These are phyloP conservation scores for Thamnaconus septentrionalis DNA, from an alignment of 2,113 vertebrate species.

Conservation along the genomic window DNA sequence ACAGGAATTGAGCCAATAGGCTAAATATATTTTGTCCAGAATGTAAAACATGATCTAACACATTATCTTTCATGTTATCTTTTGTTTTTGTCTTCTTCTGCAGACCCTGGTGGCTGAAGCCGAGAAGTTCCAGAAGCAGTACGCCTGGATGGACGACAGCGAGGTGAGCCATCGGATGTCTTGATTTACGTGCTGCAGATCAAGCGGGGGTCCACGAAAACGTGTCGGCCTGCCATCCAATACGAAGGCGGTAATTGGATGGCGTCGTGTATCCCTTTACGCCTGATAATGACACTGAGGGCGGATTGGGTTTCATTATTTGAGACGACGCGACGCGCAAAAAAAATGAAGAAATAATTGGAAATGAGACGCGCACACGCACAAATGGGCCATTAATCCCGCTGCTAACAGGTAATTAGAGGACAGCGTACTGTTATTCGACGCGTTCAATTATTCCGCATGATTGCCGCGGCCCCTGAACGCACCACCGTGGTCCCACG, in stretches of 20 bases:
- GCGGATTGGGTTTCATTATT: slow-evolving; percentile 40
- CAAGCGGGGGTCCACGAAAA: no score
- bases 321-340: slow-evolving; percentile 19
- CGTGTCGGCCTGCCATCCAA: not conserved
- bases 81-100: slow-evolving; percentile 29
- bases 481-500: no score
- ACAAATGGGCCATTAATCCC: slow-evolving; percentile 9
- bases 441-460: no score
- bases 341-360: not conserved
- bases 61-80: no score
- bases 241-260: slow-evolving; percentile 38
- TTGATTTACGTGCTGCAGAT: slow-evolving; percentile 19
- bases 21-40: not conserved
- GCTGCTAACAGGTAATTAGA: no score
- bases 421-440: no score
- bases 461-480: no score
- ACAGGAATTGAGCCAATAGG: not conserved
- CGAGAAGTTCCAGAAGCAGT: slow-evolving; percentile 82
- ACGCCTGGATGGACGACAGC: slow-evolving; percentile 85
- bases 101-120: slow-evolving; percentile 85
- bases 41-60: slow-evolving; percentile 10
- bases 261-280: slow-evolving; percentile 43
- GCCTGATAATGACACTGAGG: slow-evolving; percentile 29
- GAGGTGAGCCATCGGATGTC: slow-evolving; percentile 75
- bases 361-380: no score